Evolutionary conservation across 2,113 vertebrate genomes (phyloP), one percentile per base, ranked within the genome.

Genomic region (Xyliphius kryptos): DNA sequence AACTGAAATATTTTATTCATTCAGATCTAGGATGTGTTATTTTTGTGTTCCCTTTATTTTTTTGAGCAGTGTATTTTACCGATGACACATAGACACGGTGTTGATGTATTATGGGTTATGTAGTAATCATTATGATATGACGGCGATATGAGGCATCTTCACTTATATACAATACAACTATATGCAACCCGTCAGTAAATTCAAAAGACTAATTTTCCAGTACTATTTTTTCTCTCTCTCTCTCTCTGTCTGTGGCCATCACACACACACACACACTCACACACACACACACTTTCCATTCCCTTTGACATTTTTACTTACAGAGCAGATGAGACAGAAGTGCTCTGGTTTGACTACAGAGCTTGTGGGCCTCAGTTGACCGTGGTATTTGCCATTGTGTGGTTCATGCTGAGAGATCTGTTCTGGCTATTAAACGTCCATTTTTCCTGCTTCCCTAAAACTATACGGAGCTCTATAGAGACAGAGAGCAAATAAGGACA

Each of bases 371-470:
- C 38, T 57, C 19, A 51, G 19, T 51, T 43, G 11, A 58, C 54
- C 55, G 10, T 20, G 50, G 44, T 41, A 40, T 66, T 41, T 51
- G 47, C 37, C 37, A 58, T 22, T 51, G 36, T 51, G 43, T 55
- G 36, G 7, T 55, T 64, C 9, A 38, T 63, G 50, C 16, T 17
- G 61, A 61, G 38, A 50, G 61, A 46, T 47, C 69, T 75, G 73
- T 66, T 57, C 61, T 49, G 46, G 37, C 44, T 67, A 72, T 68
- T 61, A 74, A 82, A 80, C 76, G 81, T 77, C 77, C 77, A 82
- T 82, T 80, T 78, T n/a, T 71, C 78, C 63, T 61, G 72, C 63
- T 73, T 73, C 54, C 62, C 55, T 63, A 20, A 67, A 61, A 61
- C 50, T 53, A 19, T 47, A 67, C 40, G 6, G 6, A 15, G 43